These are phyloP conservation scores for Temnothorax nylanderi DNA, from an alignment of 1,140 invertebrate genomes.

Conservation along the genomic window DNA sequence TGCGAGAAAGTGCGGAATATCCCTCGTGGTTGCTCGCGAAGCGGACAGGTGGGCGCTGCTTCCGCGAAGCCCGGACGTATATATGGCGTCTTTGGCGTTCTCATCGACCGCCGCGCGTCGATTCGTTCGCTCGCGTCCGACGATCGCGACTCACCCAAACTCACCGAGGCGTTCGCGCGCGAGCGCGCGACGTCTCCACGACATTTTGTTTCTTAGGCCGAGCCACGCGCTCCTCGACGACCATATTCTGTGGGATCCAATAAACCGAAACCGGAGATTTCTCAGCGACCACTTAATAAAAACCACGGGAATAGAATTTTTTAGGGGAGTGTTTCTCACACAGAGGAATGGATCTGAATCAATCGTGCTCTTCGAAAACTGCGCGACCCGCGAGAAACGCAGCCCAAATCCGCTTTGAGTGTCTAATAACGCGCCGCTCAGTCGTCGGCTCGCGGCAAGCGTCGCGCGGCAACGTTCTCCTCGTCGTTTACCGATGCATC, in stretches of 20 bases:
- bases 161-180: not conserved
- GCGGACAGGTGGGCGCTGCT: slow-evolving; percentile 42
- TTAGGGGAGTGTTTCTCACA: slow-evolving; percentile 48
- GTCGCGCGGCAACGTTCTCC: not conserved
- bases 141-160: slow-evolving; percentile 19
- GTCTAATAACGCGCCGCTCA: slow-evolving; percentile 12
- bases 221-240: slow-evolving; percentile 68
- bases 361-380: slow-evolving; percentile 46
- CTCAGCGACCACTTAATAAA: slow-evolving; percentile 68
- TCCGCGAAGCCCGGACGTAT: slow-evolving; percentile 34
- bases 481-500: not conserved
- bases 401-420: slow-evolving; percentile 31
- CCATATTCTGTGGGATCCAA: slow-evolving; percentile 73
- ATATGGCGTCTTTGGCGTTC: slow-evolving; percentile 24
- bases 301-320: slow-evolving; percentile 60
- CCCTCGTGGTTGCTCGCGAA: slow-evolving; percentile 43
- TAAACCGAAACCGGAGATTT: slow-evolving; percentile 66
- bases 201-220: slow-evolving; percentile 48
- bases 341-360: slow-evolving; percentile 62
- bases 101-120: slow-evolving; percentile 39
- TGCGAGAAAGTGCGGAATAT: slow-evolving; percentile 25
- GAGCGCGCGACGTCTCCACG: not conserved
- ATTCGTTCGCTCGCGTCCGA: slow-evolving; percentile 35
- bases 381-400: slow-evolving; percentile 7
- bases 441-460: slow-evolving; percentile 45